Base-by-base conservation (phyloP, 2,888 invertebrate genomes). In the Neoaliturus tenellus region DNA sequence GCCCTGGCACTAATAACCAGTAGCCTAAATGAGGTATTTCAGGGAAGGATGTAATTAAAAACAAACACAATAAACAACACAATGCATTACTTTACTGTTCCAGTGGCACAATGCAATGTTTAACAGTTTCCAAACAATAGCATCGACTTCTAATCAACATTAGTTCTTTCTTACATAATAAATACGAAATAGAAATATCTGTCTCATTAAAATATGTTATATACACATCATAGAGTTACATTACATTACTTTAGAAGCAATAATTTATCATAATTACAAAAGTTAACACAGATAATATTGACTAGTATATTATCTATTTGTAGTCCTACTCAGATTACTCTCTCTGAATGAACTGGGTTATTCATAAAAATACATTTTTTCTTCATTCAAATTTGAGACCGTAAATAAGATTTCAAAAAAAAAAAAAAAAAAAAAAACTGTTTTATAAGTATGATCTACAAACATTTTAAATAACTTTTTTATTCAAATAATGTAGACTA, bases 271-370 rank as follows among this genome's bases (percentile, higher is more conserved):
- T 82, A 82, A 58, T 82, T 73, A 82, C 82, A 73, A 82, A 58
- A 71, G 73, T 73, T 87, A 87, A 87, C 87, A 87, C 87, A 87
- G 87, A 87, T 85, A 85, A 85, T 86, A 85, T 85, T 87, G 87
- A 87, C 87, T 87, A 87, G 87, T 83, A 83, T 85, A 83, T 85
- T 85, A 86, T 86, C 87, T 85, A 87, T 73, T 82, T 73, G 25
- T 82, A 35, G 55, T 82, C 39, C 73, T 82, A 55, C 44, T 73
- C 35, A 31, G 17, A 83, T 85, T 85, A 83, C 85, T 85, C 85
- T 85, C 85, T 85, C 48, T n/a, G n/a, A n/a, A n/a, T n/a, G n/a
- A n/a, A n/a, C n/a, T n/a, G n/a, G n/a, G n/a, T n/a, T n/a, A n/a
- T n/a, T n/a, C n/a, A n/a, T n/a, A n/a, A n/a, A n/a, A n/a, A n/a